Evolutionary conservation across 2,888 invertebrate species (phyloP).

Genomic region (Zygogramma bicolorata): DNA sequence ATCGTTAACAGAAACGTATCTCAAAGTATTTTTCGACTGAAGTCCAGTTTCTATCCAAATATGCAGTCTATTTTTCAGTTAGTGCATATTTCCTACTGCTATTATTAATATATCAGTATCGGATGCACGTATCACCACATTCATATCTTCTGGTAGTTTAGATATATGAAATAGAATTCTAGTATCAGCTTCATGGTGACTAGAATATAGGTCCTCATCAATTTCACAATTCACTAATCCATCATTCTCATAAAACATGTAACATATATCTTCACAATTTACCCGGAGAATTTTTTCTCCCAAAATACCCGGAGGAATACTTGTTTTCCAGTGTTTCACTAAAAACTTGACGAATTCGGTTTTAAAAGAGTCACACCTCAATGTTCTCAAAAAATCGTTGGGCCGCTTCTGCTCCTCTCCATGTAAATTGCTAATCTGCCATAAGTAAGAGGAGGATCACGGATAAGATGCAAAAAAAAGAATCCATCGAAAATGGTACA

Average conservation of each 20-base stretch:
- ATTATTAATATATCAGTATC: neutral
- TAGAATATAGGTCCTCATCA: neutral
- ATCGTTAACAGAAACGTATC: too few relatives aligned
- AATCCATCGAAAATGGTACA: conserved; percentile 34
- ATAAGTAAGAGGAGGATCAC: conserved; percentile 18
- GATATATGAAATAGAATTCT: neutral
- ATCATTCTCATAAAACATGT: conserved; percentile 14
- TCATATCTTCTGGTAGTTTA: neutral
- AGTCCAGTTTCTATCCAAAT: neutral
- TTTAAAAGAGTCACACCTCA: conserved; percentile 23
- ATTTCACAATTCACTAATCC: neutral
- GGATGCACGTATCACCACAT: neutral
- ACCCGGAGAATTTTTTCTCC: conserved; percentile 5
- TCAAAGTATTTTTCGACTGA: too few relatives aligned
- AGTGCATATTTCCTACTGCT: neutral
- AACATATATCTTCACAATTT: conserved; percentile 23
- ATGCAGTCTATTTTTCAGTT: neutral
- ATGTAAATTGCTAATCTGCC: conserved; percentile 25
- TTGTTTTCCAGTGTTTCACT: conserved; percentile 3
- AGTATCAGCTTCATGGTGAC: conserved; percentile 8
- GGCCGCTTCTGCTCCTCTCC: conserved; percentile 18
- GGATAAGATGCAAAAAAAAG: conserved; percentile 3
- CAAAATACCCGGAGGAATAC: neutral
- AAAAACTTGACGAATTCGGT: neutral
- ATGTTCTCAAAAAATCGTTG: conserved; percentile 29